phyloP scores from a whole-genome alignment of 2,888 invertebrate genomes.

The Pogonocherus hispidulus region DNA sequence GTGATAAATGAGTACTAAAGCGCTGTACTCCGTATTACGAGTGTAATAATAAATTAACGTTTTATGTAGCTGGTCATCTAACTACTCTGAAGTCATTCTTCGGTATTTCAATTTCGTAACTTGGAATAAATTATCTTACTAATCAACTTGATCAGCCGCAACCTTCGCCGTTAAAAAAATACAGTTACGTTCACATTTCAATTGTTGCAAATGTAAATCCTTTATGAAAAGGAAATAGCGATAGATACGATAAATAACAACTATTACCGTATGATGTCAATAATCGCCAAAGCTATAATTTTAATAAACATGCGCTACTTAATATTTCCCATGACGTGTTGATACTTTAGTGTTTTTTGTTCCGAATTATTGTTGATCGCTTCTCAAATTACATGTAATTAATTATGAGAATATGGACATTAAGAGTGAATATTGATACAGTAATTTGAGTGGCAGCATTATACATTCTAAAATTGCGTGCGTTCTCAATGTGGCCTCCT shows the following conservation, averaged over 20 bases:
- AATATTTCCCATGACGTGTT: background rate
- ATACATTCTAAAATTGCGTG: conserved; percentile 12
- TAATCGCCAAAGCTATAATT: background rate
- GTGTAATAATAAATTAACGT: too few species aligned
- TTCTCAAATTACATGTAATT: background rate
- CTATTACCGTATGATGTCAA: conserved; percentile 4
- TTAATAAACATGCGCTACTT: too few species aligned
- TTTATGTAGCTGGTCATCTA: background rate
- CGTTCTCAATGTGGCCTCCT: background rate
- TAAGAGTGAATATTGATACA: background rate
- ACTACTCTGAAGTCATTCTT: background rate
- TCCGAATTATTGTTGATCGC: background rate
- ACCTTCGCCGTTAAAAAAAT: conserved; percentile 10
- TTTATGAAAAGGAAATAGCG: background rate
- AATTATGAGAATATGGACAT: background rate
- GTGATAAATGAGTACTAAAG: too few species aligned
- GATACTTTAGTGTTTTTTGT: background rate
- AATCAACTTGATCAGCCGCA: conserved; percentile 15
- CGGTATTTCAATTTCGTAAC: conserved; percentile 16
- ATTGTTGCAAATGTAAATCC: conserved; percentile 12
- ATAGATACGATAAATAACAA: background rate
- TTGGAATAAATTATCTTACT: conserved; percentile 12
- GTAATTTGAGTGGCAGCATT: background rate
- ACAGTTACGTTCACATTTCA: conserved; percentile 21
- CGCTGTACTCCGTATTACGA: too few species aligned